phyloP scores from a whole-genome alignment of 2,113 vertebrate genomes.

The Centrocercus urophasianus region DNA sequence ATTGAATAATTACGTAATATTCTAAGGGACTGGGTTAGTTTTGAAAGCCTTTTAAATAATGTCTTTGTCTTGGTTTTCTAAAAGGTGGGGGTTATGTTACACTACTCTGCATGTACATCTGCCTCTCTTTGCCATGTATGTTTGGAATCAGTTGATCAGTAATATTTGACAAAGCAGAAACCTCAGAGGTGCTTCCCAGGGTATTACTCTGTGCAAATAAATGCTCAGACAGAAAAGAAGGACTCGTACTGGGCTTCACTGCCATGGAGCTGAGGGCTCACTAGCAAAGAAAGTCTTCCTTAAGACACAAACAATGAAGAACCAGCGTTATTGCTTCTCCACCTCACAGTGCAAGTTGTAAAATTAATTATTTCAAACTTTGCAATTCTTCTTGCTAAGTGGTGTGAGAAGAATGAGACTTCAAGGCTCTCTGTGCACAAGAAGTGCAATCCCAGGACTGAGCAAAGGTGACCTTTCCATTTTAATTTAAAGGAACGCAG shows the following conservation, averaged over 20 bases:
- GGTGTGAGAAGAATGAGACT: background rate
- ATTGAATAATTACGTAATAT: background rate
- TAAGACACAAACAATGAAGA: background rate
- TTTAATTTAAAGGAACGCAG: background rate
- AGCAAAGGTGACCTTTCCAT: background rate
- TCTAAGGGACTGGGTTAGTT: background rate
- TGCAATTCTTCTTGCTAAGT: background rate
- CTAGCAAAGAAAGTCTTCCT: background rate
- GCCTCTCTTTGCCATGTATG: fast-evolving
- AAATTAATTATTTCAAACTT: background rate
- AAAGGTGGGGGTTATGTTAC: background rate
- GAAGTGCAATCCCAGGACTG: background rate
- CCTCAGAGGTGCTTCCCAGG: background rate
- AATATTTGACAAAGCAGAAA: background rate
- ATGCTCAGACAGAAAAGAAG: background rate
- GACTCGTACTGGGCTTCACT: fast-evolving
- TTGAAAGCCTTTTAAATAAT: background rate
- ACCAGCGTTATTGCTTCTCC: background rate
- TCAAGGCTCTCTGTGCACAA: background rate
- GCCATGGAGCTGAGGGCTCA: background rate
- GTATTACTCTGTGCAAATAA: background rate
- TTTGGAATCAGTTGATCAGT: background rate
- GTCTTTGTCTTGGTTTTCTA: background rate
- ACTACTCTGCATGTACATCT: background rate
- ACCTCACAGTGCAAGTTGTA: background rate